These are phyloP conservation scores for Tolypeutes matacus DNA, from an alignment of 2,797 vertebrate species.

Conservation along the genomic window DNA sequence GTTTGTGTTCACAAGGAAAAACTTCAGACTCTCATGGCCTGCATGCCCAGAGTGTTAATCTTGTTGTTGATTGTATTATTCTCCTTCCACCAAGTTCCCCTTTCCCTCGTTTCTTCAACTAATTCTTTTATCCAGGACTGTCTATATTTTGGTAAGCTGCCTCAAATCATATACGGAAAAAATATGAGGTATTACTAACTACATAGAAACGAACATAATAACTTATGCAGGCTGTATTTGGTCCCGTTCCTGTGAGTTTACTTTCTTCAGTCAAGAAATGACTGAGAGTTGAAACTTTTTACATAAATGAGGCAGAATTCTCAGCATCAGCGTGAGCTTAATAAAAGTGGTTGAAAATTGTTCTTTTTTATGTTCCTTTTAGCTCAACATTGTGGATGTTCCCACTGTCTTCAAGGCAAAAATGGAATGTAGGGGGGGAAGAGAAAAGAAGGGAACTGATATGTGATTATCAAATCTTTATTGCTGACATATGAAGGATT, in stretches of 20 bases:
- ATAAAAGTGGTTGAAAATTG: neutral
- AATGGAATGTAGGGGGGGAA: neutral
- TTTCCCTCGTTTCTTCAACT: neutral
- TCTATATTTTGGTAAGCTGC: neutral
- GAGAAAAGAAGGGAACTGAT: neutral
- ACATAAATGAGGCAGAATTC: neutral
- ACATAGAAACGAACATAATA: slow-evolving; percentile 4
- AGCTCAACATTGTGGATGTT: neutral
- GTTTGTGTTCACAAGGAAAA: neutral
- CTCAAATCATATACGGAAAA: neutral
- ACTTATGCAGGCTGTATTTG: neutral
- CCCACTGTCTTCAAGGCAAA: neutral
- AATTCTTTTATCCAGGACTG: neutral
- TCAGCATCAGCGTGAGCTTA: neutral
- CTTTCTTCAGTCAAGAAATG: slow-evolving; percentile 4
- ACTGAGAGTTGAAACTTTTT: neutral
- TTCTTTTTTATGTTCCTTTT: neutral
- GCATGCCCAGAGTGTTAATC: neutral
- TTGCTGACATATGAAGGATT: neutral
- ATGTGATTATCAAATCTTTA: neutral
- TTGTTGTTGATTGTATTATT: neutral
- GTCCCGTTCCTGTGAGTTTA: neutral
- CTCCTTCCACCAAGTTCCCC: neutral
- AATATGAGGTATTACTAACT: neutral
- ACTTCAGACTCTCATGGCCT: neutral